A percentile compares a stretch with the other conserved stretches of the same genome.
These are phyloP conservation scores for Tenebrosternarchus preto DNA, from an alignment of 2,113 vertebrate species.

Conservation along the genomic window DNA sequence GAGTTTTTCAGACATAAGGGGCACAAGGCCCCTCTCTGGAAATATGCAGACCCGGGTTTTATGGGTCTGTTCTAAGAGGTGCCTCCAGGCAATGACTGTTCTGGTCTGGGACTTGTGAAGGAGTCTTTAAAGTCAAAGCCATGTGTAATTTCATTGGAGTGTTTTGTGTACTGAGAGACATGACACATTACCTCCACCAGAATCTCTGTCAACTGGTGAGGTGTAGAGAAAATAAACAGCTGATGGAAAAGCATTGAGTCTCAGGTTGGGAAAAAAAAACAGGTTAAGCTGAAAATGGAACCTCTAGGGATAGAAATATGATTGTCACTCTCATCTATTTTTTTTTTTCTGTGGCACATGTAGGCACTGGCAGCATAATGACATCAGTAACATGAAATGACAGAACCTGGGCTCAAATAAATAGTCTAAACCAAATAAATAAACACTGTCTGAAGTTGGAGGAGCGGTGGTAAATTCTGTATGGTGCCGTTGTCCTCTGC, in stretches of 20 bases:
- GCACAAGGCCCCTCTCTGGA: slow-evolving; percentile 24
- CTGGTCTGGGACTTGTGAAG: slow-evolving; percentile 26
- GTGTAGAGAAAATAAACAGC: slow-evolving; percentile 29
- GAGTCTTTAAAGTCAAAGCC: slow-evolving; percentile 40
- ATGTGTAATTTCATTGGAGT: slow-evolving; percentile 26
- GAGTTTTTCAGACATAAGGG: background rate
- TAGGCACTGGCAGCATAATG: slow-evolving; percentile 29
- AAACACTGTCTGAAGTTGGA: slow-evolving; percentile 12
- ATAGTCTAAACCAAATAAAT: slow-evolving; percentile 20
- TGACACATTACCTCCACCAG: slow-evolving; percentile 12
- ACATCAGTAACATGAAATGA: slow-evolving; percentile 33
- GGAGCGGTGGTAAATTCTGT: slow-evolving; percentile 34
- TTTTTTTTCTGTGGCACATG: slow-evolving; percentile 24
- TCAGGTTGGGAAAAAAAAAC: background rate
- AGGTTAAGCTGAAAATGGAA: slow-evolving; percentile 13
- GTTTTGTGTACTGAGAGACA: slow-evolving; percentile 21
- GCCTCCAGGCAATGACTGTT: slow-evolving; percentile 28
- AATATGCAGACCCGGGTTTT: slow-evolving; percentile 26
- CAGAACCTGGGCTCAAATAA: slow-evolving; percentile 31
- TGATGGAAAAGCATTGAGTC: slow-evolving; percentile 29
- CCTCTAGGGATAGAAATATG: background rate
- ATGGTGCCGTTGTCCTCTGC: slow-evolving; percentile 53
- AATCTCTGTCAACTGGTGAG: slow-evolving; percentile 5
- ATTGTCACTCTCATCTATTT: slow-evolving; percentile 30
- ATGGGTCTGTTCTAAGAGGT: slow-evolving; percentile 22